These are phyloP conservation scores for Exaiptasia diaphana DNA, from an alignment of 64 coral and sea anemone genomes.

Conservation along the genomic window DNA sequence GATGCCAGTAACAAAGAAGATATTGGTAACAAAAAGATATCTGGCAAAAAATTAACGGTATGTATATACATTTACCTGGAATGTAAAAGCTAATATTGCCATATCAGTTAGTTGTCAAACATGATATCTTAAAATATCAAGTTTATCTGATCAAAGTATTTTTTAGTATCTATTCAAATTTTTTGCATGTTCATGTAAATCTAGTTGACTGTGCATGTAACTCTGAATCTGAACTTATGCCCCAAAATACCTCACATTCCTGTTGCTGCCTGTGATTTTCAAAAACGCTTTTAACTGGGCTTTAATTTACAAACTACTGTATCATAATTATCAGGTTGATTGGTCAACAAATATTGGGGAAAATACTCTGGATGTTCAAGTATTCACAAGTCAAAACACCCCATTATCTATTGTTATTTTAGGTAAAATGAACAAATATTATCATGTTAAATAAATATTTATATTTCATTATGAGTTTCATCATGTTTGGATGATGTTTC, in stretches of 20 bases:
- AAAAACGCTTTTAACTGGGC: too few species aligned
- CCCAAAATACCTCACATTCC: too few species aligned
- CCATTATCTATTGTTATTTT: constrained; percentile 84
- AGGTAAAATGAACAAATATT: constrained; percentile 46
- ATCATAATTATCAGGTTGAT: constrained; percentile 89
- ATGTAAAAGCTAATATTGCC: not conserved
- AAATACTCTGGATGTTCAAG: constrained; percentile 78
- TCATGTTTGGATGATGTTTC: too few species aligned
- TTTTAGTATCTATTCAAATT: not conserved
- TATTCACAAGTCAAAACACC: constrained; percentile 64
- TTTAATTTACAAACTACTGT: too few species aligned
- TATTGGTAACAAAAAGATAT: constrained; percentile 80
- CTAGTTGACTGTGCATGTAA: too few species aligned
- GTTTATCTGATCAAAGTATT: not conserved
- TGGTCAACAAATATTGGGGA: constrained; percentile 93
- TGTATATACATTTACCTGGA: too few species aligned
- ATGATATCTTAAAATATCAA: not conserved
- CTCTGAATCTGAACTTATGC: too few species aligned
- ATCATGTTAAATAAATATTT: not conserved
- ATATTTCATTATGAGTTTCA: not conserved
- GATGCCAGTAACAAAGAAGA: constrained; percentile 97
- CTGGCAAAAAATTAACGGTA: constrained; percentile 96
- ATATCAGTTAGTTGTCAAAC: not conserved
- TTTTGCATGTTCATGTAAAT: too few species aligned
- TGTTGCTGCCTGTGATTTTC: too few species aligned